Evolutionary conservation across 2,888 invertebrate genomes (phyloP), one percentile per base, ranked within the genome.

Genomic region (Drosophila buzzatii): DNA sequence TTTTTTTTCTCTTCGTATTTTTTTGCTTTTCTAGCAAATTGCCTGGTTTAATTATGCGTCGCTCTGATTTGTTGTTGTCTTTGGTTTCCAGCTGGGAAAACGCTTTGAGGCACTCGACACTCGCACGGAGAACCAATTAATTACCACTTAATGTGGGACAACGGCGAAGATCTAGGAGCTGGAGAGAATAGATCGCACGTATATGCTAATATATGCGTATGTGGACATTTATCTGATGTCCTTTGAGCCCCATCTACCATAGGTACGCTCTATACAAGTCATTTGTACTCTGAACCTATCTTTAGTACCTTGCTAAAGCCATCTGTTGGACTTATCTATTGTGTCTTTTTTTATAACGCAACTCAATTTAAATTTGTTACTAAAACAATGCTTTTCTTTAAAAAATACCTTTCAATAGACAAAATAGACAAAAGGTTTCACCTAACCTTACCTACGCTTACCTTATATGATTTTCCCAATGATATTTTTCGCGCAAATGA

Each of bases 81-180:
- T 58, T 49, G 56, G 61, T 52, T 63, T 56, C n/a, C 53, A 60
- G 67, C 53, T 65, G 69, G 41, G 55, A 58, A 27, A 44, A 4
- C 10, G 59, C 45, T 41, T 27, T 16, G 39, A 33, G 80, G 20
- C 81, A 58, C 65, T 56, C 51, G 63, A 61, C 75, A 70, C 64
- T 69, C 73, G 67, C 66, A 73, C 70, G 75, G 27, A 70, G 74
- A 76, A 67, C 78, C 83, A 90, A 90, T 82, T 88, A 88, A 67
- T 76, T 62, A 47, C 41, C 71, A 76, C 78, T 81, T 79, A 73
- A 73, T 73, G 61, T 60, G 55, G 76, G 35, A 41, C 58, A 45
- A 14, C 9, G 3, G 14, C 61, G 12, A 6, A 14, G 33, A 33
- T 51, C 51, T 18, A 14, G 2, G 33, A 20, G 18, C 14, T 33